phyloP scores from a whole-genome alignment of 2,113 vertebrate species.

The Oophaga pumilio region DNA sequence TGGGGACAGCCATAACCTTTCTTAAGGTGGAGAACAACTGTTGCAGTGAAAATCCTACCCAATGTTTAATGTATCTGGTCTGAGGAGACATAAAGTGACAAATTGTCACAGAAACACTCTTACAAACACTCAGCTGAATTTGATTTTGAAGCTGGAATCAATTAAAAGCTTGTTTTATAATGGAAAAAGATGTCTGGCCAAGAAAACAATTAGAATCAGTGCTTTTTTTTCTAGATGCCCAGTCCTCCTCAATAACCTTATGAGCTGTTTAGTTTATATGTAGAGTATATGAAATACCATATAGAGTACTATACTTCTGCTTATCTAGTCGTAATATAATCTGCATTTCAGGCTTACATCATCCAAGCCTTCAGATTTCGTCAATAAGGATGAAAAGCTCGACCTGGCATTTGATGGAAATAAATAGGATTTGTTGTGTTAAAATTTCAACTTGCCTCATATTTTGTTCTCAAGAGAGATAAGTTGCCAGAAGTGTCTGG shows the following conservation, averaged over 20 bases:
- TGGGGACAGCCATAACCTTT: not conserved
- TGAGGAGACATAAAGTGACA: not conserved
- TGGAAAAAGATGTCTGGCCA: conserved; percentile 11
- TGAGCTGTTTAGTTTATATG: not conserved
- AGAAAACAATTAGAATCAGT: not conserved
- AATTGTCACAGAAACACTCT: not conserved
- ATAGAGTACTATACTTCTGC: not conserved
- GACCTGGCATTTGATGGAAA: too few relatives aligned
- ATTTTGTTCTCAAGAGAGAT: too few relatives aligned
- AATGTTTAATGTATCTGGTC: not conserved
- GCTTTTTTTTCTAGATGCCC: not conserved
- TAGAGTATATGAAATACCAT: not conserved
- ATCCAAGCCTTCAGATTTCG: too few relatives aligned
- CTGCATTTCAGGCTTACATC: not conserved
- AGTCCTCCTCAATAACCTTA: not conserved
- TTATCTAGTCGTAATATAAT: not conserved
- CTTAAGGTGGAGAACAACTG: not conserved
- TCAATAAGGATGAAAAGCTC: too few relatives aligned
- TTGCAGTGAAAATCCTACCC: not conserved
- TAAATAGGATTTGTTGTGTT: too few relatives aligned
- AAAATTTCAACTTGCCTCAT: too few relatives aligned
- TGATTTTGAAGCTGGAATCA: not conserved
- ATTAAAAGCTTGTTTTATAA: conserved; percentile 6
- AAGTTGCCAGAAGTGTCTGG: too few relatives aligned
- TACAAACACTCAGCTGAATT: not conserved